Evolutionary conservation across 1,140 invertebrate genomes (phyloP).

Genomic region (Drosophila pachea): DNA sequence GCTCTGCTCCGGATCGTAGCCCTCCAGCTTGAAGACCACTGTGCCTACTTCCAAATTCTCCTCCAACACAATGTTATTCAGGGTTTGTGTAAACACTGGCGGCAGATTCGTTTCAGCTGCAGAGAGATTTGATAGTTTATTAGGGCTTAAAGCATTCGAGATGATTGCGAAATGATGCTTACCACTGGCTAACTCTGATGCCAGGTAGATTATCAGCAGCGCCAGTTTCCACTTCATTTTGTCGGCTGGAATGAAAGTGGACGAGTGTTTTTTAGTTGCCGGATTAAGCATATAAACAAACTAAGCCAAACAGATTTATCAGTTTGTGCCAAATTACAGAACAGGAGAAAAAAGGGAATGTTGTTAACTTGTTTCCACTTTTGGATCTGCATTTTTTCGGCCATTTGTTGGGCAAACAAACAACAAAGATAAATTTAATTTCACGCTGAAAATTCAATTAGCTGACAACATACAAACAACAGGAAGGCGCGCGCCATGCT

Average conservation of each 20-base stretch:
- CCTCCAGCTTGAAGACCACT: constrained; percentile 87
- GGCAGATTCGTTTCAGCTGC: constrained; percentile 81
- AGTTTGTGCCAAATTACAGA: constrained; percentile 30
- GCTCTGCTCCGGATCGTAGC: constrained; percentile 88
- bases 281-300: constrained; percentile 26
- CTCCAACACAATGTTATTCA: constrained; percentile 86
- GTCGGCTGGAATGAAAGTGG: constrained; percentile 39
- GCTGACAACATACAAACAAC: constrained; percentile 54
- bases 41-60: constrained; percentile 89
- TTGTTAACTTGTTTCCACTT: constrained; percentile 38
- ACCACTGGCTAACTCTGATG: constrained; percentile 28
- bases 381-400: constrained; percentile 43
- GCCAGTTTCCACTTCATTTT: constrained; percentile 45
- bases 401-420: constrained; percentile 68
- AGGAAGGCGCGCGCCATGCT: constrained; percentile 46
- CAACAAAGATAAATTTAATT: constrained; percentile 76
- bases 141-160: neutral
- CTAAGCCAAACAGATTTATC: constrained; percentile 34
- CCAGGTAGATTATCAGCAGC: constrained; percentile 44
- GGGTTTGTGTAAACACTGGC: constrained; percentile 85
- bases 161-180: constrained; percentile 9
- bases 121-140: neutral
- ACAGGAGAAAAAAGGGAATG: constrained; percentile 22
- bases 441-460: constrained; percentile 76
- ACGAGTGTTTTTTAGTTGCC: constrained; percentile 29